A percentile compares a stretch with the other conserved stretches of the same genome.
Evolutionary conservation across 2,113 vertebrate genomes (phyloP).

Genomic region (Chaenogobius annularis): DNA sequence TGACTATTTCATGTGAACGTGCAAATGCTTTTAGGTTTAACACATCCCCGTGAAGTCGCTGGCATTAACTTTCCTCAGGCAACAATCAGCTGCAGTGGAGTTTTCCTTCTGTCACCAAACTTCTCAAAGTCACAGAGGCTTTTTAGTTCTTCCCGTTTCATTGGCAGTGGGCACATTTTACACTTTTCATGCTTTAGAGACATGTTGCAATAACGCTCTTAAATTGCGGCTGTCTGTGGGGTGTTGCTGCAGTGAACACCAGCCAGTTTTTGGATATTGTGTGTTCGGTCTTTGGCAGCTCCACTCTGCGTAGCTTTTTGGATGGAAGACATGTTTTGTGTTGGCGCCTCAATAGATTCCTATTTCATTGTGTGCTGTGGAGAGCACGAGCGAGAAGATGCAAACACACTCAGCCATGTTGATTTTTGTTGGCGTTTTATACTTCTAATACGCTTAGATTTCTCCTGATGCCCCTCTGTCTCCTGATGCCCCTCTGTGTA

Average conservation of each 20-base stretch:
- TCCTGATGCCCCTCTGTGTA: constrained; percentile 61
- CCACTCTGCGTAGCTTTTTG: constrained; percentile 34
- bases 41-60: not conserved
- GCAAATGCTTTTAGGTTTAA: not conserved
- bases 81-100: not conserved
- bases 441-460: constrained; percentile 57
- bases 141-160: constrained; percentile 30
- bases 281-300: constrained; percentile 44
- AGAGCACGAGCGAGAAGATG: constrained; percentile 11
- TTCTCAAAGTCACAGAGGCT: constrained; percentile 25
- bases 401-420: constrained; percentile 43
- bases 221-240: constrained; percentile 36
- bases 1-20: too few relatives aligned
- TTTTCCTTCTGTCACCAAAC: constrained; percentile 33
- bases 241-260: constrained; percentile 32
- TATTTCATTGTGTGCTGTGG: constrained; percentile 22
- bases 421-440: constrained; percentile 55
- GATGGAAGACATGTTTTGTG: constrained; percentile 31
- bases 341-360: constrained; percentile 30
- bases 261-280: constrained; percentile 35
- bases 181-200: constrained; percentile 37
- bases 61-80: not conserved
- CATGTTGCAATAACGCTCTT: constrained; percentile 42
- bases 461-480: constrained; percentile 61
- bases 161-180: constrained; percentile 26